Evolutionary conservation across 2,888 invertebrate genomes (phyloP).

Genomic region (Synanthedon myopaeformis): DNA sequence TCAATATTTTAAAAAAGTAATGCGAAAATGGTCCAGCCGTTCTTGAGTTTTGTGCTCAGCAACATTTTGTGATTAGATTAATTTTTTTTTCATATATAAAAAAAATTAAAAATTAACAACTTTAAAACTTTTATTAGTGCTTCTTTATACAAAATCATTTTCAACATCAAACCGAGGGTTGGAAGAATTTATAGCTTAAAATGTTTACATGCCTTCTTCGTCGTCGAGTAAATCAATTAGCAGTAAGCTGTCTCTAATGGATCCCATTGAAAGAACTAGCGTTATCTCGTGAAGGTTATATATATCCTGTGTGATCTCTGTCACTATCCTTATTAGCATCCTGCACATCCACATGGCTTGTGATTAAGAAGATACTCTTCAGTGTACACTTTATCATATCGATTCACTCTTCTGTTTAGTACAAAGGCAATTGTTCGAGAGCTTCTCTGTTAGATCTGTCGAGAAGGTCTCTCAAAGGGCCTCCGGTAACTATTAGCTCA

Average conservation of each 20-base stretch:
- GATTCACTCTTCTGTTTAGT: neutral
- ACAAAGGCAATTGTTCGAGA: conserved; percentile 8
- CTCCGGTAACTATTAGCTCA: conserved; percentile 50
- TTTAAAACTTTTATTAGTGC: conserved; percentile 19
- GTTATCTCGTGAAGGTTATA: conserved; percentile 47
- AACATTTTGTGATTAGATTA: no score
- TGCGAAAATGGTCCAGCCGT: no score
- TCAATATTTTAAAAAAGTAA: no score
- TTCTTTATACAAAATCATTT: no score
- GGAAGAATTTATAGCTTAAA: neutral
- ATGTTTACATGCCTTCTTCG: conserved; percentile 20
- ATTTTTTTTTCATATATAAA: no score
- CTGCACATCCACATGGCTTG: conserved; percentile 50
- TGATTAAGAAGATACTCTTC: neutral
- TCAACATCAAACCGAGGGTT: neutral
- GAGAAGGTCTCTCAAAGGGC: conserved; percentile 40
- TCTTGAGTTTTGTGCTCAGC: no score
- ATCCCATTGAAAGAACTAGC: conserved; percentile 48
- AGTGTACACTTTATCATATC: neutral
- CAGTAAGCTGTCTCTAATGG: conserved; percentile 39
- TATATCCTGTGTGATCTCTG: conserved; percentile 37
- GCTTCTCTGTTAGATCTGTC: conserved; percentile 27
- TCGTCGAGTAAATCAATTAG: conserved; percentile 52
- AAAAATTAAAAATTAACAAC: conserved; percentile 16
- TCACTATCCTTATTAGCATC: conserved; percentile 41